Base-by-base conservation (phyloP, 2,113 vertebrate genomes). In the Vulpes vulpes region DNA sequence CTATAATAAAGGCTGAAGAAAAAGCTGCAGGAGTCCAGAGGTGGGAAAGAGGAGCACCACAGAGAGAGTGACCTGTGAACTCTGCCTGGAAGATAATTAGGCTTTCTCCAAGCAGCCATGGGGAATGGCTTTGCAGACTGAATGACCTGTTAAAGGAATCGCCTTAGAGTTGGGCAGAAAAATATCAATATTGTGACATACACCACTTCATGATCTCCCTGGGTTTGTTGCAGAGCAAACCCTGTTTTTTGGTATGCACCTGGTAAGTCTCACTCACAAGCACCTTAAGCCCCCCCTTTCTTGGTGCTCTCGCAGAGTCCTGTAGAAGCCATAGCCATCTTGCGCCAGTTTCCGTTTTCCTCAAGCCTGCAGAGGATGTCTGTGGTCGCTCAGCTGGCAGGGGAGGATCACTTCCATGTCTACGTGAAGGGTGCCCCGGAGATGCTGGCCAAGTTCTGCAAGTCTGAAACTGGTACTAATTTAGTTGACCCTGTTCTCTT, bases 341-440 rank as follows among this genome's bases (percentile, higher is more conserved):
- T 99, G 84, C 95, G 91, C 11, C 99, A 98, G 90, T 99, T 99
- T 73, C 98, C 98, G 0, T 99, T 99, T 92, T 98, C 98, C 43
- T 98, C 98, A 0, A 94, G 95, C n/a, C 96, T 99, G n/a, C 99
- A 98, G 96, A 98, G 98, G 91, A 99, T 99, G 98, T 98, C 98
- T 2, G 98, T 98, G 90, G 60, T 98, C 0, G 91, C 98, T 8
- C 98, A 97, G 95, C 97, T 98, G 69, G 88, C 69, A 0, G 71
- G 97, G 49, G 96, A 97, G 25, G 74, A 97, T 1, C 91, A 96
- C 14, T 85, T 96, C 0, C 93, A 98, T 0, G 95, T 98, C 17
- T 99, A 98, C 76, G 96, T 98, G 97, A 99, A 99, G 92, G 98
- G 98, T 62, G 98, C 98, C 35, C 98, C 98, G 0, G 99, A 99